phyloP scores from a whole-genome alignment of 2,797 vertebrate genomes.

The Xiphorhynchus erythropygius region DNA sequence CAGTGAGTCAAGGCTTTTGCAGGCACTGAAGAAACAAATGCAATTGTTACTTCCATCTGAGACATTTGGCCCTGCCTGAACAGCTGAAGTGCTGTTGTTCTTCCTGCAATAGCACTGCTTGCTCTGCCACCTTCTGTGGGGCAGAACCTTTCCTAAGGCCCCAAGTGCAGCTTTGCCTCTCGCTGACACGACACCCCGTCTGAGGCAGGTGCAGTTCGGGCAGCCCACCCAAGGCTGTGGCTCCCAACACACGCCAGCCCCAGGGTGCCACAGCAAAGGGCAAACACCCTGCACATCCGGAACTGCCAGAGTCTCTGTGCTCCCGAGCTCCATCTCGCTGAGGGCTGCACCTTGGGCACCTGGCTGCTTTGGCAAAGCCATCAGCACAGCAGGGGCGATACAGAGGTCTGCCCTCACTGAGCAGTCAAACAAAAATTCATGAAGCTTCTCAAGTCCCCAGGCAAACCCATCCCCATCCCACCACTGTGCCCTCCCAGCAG shows the following conservation, averaged over 20 bases:
- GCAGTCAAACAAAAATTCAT: background rate
- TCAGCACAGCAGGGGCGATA: accelerated
- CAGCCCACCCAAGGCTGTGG: background rate
- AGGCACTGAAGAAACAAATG: conserved; percentile 6
- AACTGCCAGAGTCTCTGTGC: background rate
- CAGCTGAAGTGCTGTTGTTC: background rate
- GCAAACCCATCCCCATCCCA: background rate
- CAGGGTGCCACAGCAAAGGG: background rate
- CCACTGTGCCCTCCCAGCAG: background rate
- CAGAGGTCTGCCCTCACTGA: background rate
- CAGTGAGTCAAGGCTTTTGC: background rate
- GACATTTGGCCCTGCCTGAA: conserved; percentile 19
- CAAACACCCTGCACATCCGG: background rate
- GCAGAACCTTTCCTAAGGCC: background rate
- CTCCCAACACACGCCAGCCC: background rate
- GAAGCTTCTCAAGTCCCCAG: background rate
- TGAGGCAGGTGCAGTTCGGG: background rate
- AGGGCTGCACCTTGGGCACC: background rate
- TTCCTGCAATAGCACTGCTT: background rate
- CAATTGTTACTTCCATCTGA: background rate
- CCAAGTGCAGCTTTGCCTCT: background rate
- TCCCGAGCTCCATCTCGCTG: accelerated
- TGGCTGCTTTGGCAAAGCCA: background rate
- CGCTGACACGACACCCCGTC: background rate
- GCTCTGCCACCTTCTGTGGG: background rate